Percentiles rank a stretch among this genome's conserved stretches.
These are phyloP conservation scores for Gryllus bimaculatus DNA, from an alignment of 1,140 invertebrate species.

Conservation along the genomic window DNA sequence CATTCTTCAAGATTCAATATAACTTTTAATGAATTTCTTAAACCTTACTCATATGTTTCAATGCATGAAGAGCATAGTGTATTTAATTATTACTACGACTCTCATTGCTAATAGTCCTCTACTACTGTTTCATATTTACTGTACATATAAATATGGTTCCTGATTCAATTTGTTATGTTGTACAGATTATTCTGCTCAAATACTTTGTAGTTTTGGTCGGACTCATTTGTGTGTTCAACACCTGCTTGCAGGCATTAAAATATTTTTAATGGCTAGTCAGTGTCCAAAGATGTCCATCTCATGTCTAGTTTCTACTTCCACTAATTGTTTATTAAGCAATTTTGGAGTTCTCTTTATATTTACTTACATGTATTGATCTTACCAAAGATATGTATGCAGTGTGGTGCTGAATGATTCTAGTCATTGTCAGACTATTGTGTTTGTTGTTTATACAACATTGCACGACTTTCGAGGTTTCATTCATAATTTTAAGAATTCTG, in stretches of 20 bases:
- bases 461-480: neutral
- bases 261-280: neutral
- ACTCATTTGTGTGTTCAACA: neutral
- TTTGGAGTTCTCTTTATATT: neutral
- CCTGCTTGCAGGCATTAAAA: neutral
- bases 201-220: neutral
- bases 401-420: constrained; percentile 3
- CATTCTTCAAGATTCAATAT: too few species aligned
- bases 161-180: too few species aligned
- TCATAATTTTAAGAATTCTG: neutral
- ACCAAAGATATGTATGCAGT: neutral
- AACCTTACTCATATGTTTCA: too few species aligned
- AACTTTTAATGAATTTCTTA: too few species aligned
- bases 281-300: neutral
- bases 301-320: neutral
- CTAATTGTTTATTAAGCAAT: neutral
- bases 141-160: too few species aligned
- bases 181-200: too few species aligned
- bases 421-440: neutral
- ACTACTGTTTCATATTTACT: neutral
- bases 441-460: neutral
- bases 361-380: neutral
- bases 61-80: neutral
- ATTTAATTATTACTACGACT: neutral
- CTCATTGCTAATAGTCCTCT: neutral